Evolutionary conservation across 1,140 invertebrate species (phyloP).

Genomic region (Hyles euphorbiae): DNA sequence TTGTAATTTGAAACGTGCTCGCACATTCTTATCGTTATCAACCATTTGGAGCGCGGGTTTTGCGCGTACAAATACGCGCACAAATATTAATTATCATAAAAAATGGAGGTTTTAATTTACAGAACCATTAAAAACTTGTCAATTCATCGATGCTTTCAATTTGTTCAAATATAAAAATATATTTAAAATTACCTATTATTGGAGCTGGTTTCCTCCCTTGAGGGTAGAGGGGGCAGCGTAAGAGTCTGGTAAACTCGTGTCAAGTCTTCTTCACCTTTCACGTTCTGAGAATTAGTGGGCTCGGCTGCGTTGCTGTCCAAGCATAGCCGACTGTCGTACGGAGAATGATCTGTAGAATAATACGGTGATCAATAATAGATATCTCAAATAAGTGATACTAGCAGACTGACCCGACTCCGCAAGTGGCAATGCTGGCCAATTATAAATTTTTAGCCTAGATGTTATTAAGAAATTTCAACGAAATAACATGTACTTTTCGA

Average conservation of each 20-base stretch:
- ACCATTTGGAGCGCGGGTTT: no score
- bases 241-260: conserved; percentile 55
- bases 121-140: no score
- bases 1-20: conserved; percentile 3
- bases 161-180: no score
- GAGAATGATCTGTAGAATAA: conserved; percentile 32
- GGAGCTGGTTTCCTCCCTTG: conserved; percentile 35
- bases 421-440: no score
- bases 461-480: no score
- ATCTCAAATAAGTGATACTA: no score
- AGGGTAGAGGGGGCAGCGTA: conserved; percentile 32
- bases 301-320: conserved; percentile 35
- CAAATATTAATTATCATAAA: background rate
- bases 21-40: background rate
- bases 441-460: no score
- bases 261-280: conserved; percentile 52
- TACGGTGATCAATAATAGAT: background rate
- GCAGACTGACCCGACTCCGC: no score
- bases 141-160: no score
- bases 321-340: conserved; percentile 48
- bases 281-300: conserved; percentile 31
- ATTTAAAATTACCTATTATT: conserved; percentile 12
- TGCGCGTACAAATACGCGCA: no score
- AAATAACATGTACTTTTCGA: no score
- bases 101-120: no score